Percentiles rank a stretch among this genome's conserved stretches.
These are phyloP conservation scores for Drosophila gunungcola DNA, from an alignment of 1,140 invertebrate genomes.

Conservation along the genomic window DNA sequence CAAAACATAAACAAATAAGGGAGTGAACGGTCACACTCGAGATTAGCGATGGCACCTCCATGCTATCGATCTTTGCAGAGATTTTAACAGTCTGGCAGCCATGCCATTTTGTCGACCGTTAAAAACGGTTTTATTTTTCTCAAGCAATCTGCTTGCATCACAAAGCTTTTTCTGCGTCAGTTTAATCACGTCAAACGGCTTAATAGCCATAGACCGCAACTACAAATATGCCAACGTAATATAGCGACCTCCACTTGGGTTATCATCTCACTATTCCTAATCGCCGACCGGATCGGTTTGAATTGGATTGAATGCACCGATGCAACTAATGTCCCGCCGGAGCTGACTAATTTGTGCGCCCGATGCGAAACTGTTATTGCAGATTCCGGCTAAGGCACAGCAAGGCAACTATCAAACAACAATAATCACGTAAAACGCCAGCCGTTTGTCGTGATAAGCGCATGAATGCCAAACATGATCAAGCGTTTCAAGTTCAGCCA, in stretches of 20 bases:
- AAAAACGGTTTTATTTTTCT: constrained; percentile 8
- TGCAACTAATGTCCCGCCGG: constrained; percentile 27
- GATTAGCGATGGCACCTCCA: neutral
- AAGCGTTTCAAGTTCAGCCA: constrained; percentile 63
- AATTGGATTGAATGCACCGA: constrained; percentile 16
- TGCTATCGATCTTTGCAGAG: constrained; percentile 7
- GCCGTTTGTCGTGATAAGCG: constrained; percentile 61
- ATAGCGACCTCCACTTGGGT: constrained; percentile 39
- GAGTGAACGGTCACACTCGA: constrained; percentile 1
- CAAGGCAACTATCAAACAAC: constrained; percentile 28
- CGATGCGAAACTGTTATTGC: constrained; percentile 44
- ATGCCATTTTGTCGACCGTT: constrained; percentile 12
- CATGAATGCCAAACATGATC: constrained; percentile 74
- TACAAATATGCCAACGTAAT: constrained; percentile 42
- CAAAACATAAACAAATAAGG: constrained; percentile 21
- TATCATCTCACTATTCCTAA: constrained; percentile 51
- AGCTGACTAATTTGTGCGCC: constrained; percentile 44
- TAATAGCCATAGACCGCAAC: constrained; percentile 26
- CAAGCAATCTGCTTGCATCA: constrained; percentile 25
- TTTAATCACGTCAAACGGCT: constrained; percentile 46
- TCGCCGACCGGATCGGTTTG: constrained; percentile 5
- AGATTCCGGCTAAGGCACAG: constrained; percentile 27
- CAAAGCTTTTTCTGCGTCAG: constrained; percentile 29
- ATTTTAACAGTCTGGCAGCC: neutral
- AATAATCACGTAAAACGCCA: constrained; percentile 57